Percentiles rank a stretch among this genome's conserved stretches.
These are phyloP conservation scores for Sardina pilchardus DNA, from an alignment of 2,113 vertebrate genomes.

Conservation along the genomic window DNA sequence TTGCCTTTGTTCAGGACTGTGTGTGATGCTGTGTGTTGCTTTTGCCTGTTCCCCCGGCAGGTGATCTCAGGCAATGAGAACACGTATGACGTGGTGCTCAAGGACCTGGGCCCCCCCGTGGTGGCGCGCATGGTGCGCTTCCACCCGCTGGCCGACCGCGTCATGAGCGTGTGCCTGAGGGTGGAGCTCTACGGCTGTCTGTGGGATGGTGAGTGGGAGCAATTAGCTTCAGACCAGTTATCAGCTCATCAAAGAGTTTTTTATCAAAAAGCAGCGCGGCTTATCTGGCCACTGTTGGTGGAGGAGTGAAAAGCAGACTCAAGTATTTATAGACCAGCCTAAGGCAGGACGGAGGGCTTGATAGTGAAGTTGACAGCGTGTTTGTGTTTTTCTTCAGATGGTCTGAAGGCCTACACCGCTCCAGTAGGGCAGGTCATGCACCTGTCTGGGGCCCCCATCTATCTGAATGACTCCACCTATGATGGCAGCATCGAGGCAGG, in stretches of 20 bases:
- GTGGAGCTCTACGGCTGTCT: conserved; percentile 93
- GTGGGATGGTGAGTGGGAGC: conserved; percentile 80
- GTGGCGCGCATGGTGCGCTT: conserved; percentile 87
- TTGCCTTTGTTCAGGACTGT: not conserved
- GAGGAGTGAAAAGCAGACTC: too few relatives aligned
- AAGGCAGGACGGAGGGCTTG: too few relatives aligned
- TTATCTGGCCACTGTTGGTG: not conserved
- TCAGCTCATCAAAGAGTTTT: not conserved
- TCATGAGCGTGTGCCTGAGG: conserved; percentile 94
- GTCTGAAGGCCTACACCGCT: conserved; percentile 84
- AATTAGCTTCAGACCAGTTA: not conserved
- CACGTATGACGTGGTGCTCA: conserved; percentile 87
- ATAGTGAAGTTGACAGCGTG: not conserved
- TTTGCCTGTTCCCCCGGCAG: conserved; percentile 56
- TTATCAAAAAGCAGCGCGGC: not conserved
- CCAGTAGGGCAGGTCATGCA: conserved; percentile 86
- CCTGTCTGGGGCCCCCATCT: conserved; percentile 68
- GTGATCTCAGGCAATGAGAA: conserved; percentile 91
- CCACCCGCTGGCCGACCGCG: conserved; percentile 85
- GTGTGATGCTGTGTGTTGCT: not conserved
- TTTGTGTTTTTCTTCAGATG: conserved; percentile 69
- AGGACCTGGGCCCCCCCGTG: conserved; percentile 86
- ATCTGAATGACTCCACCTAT: conserved; percentile 92
- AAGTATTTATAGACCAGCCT: not conserved
- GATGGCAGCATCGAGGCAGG: conserved; percentile 81